Conservation (phyloP, 2,113 vertebrate species). For the Spermophilus dauricus region DNA sequence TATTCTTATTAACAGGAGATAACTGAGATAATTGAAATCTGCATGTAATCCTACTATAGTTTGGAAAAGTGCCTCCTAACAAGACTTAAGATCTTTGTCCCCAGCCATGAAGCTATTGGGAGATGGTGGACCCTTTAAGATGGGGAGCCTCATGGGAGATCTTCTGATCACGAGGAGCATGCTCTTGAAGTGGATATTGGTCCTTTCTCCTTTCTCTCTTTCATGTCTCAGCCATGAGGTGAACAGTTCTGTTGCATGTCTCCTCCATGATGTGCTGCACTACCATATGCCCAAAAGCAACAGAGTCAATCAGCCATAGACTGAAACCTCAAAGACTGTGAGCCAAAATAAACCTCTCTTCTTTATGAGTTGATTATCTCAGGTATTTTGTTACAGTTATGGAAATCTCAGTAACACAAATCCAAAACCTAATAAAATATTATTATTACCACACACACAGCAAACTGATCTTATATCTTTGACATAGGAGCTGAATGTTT, state of each 20-base stretch:
- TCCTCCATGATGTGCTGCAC: neutral
- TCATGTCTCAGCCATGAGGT: neutral
- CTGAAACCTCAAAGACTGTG: neutral
- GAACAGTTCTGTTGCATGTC: neutral
- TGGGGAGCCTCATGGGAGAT: neutral
- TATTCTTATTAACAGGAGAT: neutral
- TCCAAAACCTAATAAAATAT: neutral
- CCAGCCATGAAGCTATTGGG: neutral
- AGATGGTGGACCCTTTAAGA: neutral
- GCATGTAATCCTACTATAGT: neutral
- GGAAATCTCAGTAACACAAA: neutral
- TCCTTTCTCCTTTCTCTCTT: neutral
- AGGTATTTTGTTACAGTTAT: neutral
- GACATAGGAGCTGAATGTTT: neutral
- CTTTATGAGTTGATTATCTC: neutral
- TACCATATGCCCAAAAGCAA: neutral
- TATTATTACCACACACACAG: neutral
- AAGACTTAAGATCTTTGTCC: neutral
- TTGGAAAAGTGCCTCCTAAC: neutral
- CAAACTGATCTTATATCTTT: neutral
- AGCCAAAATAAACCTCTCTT: neutral
- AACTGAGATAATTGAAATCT: slow-evolving; percentile 19
- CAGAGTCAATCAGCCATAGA: neutral
- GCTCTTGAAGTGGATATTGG: neutral
- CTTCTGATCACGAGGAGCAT: neutral